phyloP scores from a whole-genome alignment of 2,113 vertebrate genomes.

The Ciconia maguari region DNA sequence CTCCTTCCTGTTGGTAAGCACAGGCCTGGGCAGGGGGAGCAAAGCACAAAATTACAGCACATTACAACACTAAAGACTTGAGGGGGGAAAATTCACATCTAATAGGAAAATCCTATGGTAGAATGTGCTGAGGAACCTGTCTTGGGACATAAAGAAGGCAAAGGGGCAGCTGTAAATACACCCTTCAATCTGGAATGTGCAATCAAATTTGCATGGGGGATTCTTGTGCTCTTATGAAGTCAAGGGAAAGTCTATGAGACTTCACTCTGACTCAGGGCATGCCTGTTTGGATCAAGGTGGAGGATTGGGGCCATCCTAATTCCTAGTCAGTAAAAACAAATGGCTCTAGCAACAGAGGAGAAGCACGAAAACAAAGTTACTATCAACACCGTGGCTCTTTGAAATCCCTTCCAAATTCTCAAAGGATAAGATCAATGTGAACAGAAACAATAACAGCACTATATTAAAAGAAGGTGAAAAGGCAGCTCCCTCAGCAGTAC shows the following conservation, averaged over 20 bases:
- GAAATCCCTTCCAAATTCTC: slow-evolving; percentile 58
- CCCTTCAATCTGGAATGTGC: neutral
- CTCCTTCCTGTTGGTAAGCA: neutral
- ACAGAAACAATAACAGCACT: slow-evolving; percentile 34
- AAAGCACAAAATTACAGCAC: neutral
- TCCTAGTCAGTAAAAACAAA: slow-evolving; percentile 33
- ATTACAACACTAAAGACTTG: neutral
- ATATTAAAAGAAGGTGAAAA: slow-evolving; percentile 54
- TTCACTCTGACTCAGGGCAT: fast-evolving
- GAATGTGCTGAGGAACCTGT: neutral
- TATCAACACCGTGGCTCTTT: slow-evolving; percentile 45
- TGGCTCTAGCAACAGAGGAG: neutral
- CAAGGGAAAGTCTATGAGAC: neutral
- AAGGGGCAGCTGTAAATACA: neutral
- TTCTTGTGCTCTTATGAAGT: neutral
- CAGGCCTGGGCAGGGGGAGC: neutral
- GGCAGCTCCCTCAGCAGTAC: slow-evolving; percentile 28
- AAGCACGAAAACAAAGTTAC: neutral
- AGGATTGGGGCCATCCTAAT: neutral
- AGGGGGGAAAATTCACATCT: neutral
- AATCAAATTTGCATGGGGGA: neutral
- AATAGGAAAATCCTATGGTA: neutral
- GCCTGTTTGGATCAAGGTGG: neutral
- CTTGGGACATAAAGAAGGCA: neutral
- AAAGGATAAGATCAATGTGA: slow-evolving; percentile 43